Conservation (phyloP, 92 coral and sea anemone species). For the Diadumene lineata region DNA sequence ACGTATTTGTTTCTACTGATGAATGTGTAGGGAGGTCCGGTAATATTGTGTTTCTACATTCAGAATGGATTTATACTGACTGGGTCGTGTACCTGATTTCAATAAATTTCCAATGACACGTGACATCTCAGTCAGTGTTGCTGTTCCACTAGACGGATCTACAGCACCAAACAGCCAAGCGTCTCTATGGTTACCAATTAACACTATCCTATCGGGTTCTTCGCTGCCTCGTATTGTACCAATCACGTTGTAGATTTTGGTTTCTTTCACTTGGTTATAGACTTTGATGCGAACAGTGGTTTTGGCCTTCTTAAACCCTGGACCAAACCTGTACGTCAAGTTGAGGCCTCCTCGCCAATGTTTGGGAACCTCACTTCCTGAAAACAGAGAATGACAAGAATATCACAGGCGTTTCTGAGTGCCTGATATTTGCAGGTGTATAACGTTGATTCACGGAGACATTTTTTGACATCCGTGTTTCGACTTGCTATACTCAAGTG, state of each 20-base stretch:
- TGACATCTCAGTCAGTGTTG: slow-evolving; percentile 67
- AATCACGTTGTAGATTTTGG: slow-evolving; percentile 74
- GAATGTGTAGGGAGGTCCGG: too few relatives aligned
- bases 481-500: too few relatives aligned
- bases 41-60: too few relatives aligned
- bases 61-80: too few relatives aligned
- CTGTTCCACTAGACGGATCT: slow-evolving; percentile 76
- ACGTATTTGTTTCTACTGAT: too few relatives aligned
- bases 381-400: too few relatives aligned
- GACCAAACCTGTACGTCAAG: slow-evolving; percentile 79
- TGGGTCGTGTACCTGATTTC: slow-evolving; percentile 13
- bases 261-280: slow-evolving; percentile 48
- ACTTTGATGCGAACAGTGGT: slow-evolving; percentile 67
- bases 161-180: slow-evolving; percentile 71
- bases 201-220: slow-evolving; percentile 72
- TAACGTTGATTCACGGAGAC: too few relatives aligned
- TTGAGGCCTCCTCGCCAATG: slow-evolving; percentile 64
- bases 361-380: slow-evolving; percentile 73
- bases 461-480: too few relatives aligned
- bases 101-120: slow-evolving; percentile 67
- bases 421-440: too few relatives aligned
- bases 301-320: slow-evolving; percentile 67
- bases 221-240: slow-evolving; percentile 76
- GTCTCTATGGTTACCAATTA: slow-evolving; percentile 79
- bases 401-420: too few relatives aligned